Evolutionary conservation across 2,888 invertebrate genomes (phyloP).

Genomic region (Drosophila neonasuta): DNA sequence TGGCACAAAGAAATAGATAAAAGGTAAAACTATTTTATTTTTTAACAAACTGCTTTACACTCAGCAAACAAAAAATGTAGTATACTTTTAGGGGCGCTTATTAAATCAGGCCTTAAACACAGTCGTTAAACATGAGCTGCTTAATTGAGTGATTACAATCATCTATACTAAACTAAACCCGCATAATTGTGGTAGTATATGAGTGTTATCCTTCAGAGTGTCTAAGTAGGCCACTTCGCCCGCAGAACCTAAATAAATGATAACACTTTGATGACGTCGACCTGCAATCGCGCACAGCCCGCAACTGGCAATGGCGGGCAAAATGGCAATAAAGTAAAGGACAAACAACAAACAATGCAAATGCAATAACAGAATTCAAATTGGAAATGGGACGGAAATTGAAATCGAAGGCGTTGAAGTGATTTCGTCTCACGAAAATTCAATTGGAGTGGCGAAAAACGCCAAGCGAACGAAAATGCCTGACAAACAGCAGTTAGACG

Average conservation of each 20-base stretch:
- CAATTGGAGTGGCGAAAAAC: slow-evolving; percentile 62
- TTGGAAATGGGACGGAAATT: slow-evolving; percentile 73
- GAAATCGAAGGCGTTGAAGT: slow-evolving; percentile 78
- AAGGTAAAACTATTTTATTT: no score
- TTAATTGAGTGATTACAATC: not conserved
- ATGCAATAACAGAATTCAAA: slow-evolving; percentile 68
- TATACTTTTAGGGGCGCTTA: no score
- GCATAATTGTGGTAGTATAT: not conserved
- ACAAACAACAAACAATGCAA: slow-evolving; percentile 44
- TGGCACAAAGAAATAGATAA: no score
- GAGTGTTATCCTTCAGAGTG: not conserved
- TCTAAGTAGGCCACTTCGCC: slow-evolving; percentile 1
- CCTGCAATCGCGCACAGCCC: not conserved
- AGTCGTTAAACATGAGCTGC: not conserved
- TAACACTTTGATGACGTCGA: slow-evolving; percentile 3
- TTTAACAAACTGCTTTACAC: no score
- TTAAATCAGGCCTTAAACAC: no score
- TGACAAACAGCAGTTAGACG: slow-evolving; percentile 35
- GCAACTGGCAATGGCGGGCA: slow-evolving; percentile 1
- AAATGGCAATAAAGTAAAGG: slow-evolving; percentile 20
- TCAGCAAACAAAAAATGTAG: no score
- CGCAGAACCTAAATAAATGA: slow-evolving; percentile 9
- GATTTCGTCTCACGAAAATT: slow-evolving; percentile 77
- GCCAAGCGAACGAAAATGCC: slow-evolving; percentile 11
- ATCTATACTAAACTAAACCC: not conserved